phyloP scores from a whole-genome alignment of 2,113 vertebrate species.

The Lipotes vexillifer region DNA sequence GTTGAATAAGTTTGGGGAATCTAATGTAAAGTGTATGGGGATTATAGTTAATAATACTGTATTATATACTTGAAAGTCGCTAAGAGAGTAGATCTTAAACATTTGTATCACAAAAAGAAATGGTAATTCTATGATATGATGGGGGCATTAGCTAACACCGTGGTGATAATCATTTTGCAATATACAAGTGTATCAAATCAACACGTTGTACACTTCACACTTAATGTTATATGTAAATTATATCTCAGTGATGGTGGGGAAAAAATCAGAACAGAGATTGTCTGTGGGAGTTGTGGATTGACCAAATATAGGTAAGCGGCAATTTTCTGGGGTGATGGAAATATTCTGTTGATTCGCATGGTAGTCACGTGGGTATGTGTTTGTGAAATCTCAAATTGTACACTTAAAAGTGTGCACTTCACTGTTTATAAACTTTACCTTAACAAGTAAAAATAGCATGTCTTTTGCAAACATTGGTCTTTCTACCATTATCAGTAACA shows the following conservation, averaged over 20 bases:
- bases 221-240: not conserved
- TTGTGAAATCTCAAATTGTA: not conserved
- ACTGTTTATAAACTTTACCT: not conserved
- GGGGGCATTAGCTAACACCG: not conserved
- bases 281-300: not conserved
- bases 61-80: not conserved
- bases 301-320: not conserved
- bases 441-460: not conserved
- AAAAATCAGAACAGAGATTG: not conserved
- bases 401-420: not conserved
- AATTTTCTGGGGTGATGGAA: not conserved
- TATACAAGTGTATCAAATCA: not conserved
- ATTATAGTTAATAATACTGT: not conserved
- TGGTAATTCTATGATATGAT: not conserved
- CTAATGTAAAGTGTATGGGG: not conserved
- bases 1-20: not conserved
- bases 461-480: not conserved
- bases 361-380: not conserved
- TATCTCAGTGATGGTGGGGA: not conserved
- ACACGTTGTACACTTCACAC: not conserved
- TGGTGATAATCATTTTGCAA: not conserved
- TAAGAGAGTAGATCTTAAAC: not conserved
- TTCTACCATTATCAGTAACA: not conserved
- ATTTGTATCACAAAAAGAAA: not conserved
- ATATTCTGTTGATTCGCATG: not conserved